Conservation (phyloP, 1,140 invertebrate species). For the Hyles euphorbiae region DNA sequence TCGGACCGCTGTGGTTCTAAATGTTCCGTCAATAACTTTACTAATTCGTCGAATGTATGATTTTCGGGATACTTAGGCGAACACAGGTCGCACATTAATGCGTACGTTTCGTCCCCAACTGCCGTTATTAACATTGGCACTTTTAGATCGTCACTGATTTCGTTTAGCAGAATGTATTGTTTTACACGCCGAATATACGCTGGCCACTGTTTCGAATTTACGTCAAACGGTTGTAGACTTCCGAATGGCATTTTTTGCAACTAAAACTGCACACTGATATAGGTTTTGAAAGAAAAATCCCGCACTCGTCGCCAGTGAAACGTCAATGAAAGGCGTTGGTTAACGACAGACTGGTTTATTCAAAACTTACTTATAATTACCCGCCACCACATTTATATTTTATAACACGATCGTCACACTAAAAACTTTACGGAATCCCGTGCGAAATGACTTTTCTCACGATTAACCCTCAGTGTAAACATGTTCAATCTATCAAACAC, state of each 20-base stretch:
- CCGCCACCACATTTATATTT: no score
- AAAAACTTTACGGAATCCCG: slow-evolving; percentile 35
- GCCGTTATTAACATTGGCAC: slow-evolving; percentile 32
- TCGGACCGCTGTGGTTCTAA: slow-evolving; percentile 30
- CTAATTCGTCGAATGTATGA: slow-evolving; percentile 25
- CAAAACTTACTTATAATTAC: no score
- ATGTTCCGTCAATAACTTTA: slow-evolving; percentile 20
- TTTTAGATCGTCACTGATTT: slow-evolving; percentile 25
- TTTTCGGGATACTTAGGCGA: slow-evolving; percentile 23
- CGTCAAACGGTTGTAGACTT: no score
- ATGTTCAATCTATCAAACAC: neutral
- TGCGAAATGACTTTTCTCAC: slow-evolving; percentile 49
- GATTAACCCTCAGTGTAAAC: slow-evolving; percentile 29
- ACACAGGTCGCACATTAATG: slow-evolving; percentile 39
- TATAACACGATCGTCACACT: no score
- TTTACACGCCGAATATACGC: no score
- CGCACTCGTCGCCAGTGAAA: no score
- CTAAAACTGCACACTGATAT: no score
- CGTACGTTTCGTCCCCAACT: slow-evolving; percentile 27
- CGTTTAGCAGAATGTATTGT: slow-evolving; percentile 35
- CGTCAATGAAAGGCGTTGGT: no score
- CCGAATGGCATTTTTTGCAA: no score
- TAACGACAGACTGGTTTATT: no score
- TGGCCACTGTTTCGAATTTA: no score
- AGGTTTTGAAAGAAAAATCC: no score